Conservation (phyloP, 2,888 invertebrate genomes). For the Odontothrips loti region DNA sequence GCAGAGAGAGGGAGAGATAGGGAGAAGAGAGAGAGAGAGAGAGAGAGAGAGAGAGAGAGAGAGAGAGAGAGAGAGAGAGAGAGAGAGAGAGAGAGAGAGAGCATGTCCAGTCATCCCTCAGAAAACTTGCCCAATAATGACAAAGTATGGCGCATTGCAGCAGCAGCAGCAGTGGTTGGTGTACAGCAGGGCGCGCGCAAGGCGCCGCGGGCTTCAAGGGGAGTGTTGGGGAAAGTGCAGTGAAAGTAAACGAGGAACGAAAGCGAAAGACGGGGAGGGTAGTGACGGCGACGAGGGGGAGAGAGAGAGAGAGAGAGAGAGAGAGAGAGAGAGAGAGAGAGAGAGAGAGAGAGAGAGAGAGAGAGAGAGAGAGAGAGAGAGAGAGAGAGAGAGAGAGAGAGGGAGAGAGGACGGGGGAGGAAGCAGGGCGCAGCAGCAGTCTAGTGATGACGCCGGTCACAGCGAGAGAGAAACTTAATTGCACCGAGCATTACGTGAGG, state of each 20-base stretch:
- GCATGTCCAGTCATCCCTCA: constrained; percentile 12
- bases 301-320: constrained; percentile 3
- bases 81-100: background rate
- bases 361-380: background rate
- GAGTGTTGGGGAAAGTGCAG: background rate
- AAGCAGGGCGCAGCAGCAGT: background rate
- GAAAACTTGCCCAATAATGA: constrained; percentile 16
- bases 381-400: background rate
- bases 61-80: no score
- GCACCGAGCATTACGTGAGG: constrained; percentile 15
- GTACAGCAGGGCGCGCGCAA: background rate
- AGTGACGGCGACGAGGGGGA: background rate
- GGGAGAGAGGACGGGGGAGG: background rate
- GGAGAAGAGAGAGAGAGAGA: background rate
- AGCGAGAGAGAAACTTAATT: constrained; percentile 20
- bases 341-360: background rate
- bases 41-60: no score
- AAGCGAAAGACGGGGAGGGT: background rate
- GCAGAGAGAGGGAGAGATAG: background rate
- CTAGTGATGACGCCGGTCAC: background rate
- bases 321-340: background rate
- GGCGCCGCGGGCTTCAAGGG: no score
- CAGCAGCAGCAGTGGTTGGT: background rate
- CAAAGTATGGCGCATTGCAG: constrained; percentile 13
- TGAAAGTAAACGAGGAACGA: constrained; percentile 1